Evolutionary conservation across 2,888 invertebrate species (phyloP).

Genomic region (Oxyteleia sp.): DNA sequence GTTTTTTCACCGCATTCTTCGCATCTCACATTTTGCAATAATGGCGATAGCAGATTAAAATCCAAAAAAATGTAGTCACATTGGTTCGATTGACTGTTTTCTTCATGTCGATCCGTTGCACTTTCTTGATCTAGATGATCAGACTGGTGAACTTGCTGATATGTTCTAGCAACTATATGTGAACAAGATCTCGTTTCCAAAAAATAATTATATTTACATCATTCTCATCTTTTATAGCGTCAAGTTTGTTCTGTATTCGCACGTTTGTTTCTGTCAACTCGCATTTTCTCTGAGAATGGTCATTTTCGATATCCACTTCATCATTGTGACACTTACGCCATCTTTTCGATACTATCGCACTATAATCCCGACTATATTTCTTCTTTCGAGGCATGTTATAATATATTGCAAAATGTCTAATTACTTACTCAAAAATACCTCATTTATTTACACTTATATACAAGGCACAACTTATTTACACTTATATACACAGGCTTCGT

Average conservation of each 20-base stretch:
- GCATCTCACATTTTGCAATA: no score
- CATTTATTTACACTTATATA: no score
- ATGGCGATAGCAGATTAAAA: no score
- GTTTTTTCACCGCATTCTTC: no score
- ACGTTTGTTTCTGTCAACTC: slow-evolving; percentile 3
- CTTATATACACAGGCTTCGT: slow-evolving; percentile 1
- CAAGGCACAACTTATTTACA: slow-evolving; percentile 19
- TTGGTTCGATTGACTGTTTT: no score
- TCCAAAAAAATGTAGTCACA: no score
- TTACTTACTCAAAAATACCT: slow-evolving; percentile 9
- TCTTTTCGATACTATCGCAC: slow-evolving; percentile 18
- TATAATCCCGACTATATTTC: slow-evolving; percentile 16
- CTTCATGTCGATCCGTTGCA: no score
- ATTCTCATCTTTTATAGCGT: slow-evolving; percentile 7
- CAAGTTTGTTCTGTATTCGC: slow-evolving; percentile 20
- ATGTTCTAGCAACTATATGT: no score
- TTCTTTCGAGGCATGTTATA: slow-evolving; percentile 13
- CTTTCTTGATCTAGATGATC: no score
- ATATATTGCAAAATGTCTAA: no score
- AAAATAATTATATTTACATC: slow-evolving; percentile 14
- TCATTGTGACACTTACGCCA: slow-evolving; percentile 5
- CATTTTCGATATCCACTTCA: slow-evolving; percentile 7
- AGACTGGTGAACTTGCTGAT: no score
- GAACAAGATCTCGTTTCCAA: slow-evolving; percentile 7
- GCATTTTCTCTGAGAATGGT: slow-evolving; percentile 5